Percentiles rank a stretch among this genome's conserved stretches.
Conservation (phyloP, 2,113 vertebrate species). For the cat (Felis catus) region F.catus_Fca126_mat1.0 CM031415.1:163127501-163128000, state of each 20-base stretch:
- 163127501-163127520: background rate
- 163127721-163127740: background rate
- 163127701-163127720: background rate
- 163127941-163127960: background rate
- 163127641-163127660: background rate
- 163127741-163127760: background rate
- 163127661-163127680: background rate
- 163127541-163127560: background rate
- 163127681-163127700: background rate
- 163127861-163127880: background rate
- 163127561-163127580: background rate
- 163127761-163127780: background rate
- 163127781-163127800: background rate
- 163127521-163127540: constrained; percentile 24
- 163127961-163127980: background rate
- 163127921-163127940: background rate
- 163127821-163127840: background rate
- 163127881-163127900: background rate
- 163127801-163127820: background rate
- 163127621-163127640: background rate
- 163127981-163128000: background rate
- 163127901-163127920: background rate
- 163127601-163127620: background rate
- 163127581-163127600: background rate
- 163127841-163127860: background rate